Conservation (phyloP, 1,140 invertebrate species). For the Diuraphis noxia region DNA sequence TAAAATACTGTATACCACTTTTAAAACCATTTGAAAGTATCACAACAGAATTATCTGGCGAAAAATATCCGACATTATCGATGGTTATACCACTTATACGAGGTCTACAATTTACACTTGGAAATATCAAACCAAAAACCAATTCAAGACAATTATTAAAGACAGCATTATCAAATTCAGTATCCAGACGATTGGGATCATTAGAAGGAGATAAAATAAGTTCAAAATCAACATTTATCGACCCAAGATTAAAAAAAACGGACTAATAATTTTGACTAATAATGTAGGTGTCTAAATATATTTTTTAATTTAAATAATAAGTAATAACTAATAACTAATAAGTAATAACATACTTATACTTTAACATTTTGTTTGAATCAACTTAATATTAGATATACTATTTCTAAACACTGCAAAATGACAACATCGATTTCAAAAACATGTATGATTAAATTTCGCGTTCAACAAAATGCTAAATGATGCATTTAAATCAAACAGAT, state of each 20-base stretch:
- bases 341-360: too few relatives aligned
- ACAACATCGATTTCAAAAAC: too few relatives aligned
- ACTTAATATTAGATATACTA: too few relatives aligned
- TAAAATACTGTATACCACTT: conserved; percentile 37
- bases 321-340: too few relatives aligned
- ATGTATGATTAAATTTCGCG: too few relatives aligned
- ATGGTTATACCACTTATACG: conserved; percentile 58
- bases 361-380: too few relatives aligned
- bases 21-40: conserved; percentile 35
- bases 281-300: too few relatives aligned
- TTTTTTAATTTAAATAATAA: too few relatives aligned
- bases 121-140: conserved; percentile 8
- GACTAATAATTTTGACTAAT: too few relatives aligned
- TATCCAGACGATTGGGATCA: not conserved
- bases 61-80: conserved; percentile 58
- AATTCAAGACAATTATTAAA: not conserved
- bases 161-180: not conserved
- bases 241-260: not conserved
- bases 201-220: not conserved
- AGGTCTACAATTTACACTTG: not conserved
- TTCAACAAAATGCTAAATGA: too few relatives aligned
- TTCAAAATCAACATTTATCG: not conserved
- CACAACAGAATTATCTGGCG: conserved; percentile 55
- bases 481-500: too few relatives aligned
- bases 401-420: too few relatives aligned